Percentiles rank a stretch among this genome's conserved stretches.
phyloP scores from a whole-genome alignment of 1,140 invertebrate species.

The Drosophila gunungcola region DNA sequence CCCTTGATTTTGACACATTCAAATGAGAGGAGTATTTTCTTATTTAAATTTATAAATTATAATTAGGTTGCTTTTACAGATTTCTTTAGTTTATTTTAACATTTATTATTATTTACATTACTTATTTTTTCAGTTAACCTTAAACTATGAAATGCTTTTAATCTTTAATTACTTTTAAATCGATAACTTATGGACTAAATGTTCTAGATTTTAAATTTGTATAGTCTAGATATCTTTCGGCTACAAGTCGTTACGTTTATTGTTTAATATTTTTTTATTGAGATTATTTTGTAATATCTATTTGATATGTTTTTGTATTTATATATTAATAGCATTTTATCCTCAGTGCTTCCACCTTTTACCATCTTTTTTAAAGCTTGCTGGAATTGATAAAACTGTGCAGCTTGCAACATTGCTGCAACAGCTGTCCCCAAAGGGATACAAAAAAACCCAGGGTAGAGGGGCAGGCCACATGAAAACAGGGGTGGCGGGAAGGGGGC shows the following conservation, averaged over 20 bases:
- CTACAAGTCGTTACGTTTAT: too few species aligned
- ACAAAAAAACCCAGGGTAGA: constrained; percentile 9
- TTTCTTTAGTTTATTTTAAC: too few species aligned
- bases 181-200: too few species aligned
- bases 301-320: not conserved
- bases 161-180: too few species aligned
- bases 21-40: not conserved
- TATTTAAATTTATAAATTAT: not conserved
- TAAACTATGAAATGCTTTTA: too few species aligned
- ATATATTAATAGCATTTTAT: not conserved
- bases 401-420: constrained; percentile 47
- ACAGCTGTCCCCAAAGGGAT: constrained; percentile 35
- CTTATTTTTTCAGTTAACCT: too few species aligned
- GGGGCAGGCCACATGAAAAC: constrained; percentile 21
- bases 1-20: not conserved
- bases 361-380: constrained; percentile 11
- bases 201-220: too few species aligned
- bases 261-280: too few species aligned
- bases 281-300: too few species aligned
- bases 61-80: not conserved
- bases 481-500: not conserved
- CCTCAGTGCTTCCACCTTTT: not conserved
- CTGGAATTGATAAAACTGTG: constrained; percentile 26
- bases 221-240: too few species aligned
- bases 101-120: too few species aligned